Evolutionary conservation across 2,113 vertebrate genomes (phyloP).

Genomic region (Sylvietta virens): DNA sequence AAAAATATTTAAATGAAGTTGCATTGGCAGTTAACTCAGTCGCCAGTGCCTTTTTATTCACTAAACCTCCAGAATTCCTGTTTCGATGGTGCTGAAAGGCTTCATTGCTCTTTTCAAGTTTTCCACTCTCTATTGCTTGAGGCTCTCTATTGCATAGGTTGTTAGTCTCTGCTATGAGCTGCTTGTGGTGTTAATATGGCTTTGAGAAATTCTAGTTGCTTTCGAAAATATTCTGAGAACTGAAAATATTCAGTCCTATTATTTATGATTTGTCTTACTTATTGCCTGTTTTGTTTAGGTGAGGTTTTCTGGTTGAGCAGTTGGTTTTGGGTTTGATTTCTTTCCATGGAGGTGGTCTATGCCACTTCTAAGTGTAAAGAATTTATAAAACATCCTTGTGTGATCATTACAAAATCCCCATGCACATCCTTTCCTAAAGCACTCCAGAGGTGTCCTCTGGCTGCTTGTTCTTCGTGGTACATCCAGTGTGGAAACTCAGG

Average conservation of each 20-base stretch:
- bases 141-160: no score
- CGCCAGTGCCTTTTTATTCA: background rate
- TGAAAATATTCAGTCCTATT: background rate
- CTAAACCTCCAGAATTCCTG: background rate
- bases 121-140: background rate
- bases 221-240: background rate
- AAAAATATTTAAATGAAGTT: conserved; percentile 19
- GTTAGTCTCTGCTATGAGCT: background rate
- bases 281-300: background rate
- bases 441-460: background rate
- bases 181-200: background rate
- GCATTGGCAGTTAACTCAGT: background rate
- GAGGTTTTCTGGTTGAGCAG: background rate
- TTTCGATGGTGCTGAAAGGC: background rate
- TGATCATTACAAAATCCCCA: background rate
- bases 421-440: background rate
- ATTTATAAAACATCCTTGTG: rapidly evolving
- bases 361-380: background rate
- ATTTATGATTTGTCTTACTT: background rate
- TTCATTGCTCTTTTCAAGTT: background rate
- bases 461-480: background rate
- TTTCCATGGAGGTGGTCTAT: background rate
- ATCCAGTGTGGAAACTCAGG: background rate
- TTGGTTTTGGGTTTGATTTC: background rate
- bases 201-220: background rate